Conservation (phyloP, 2,888 invertebrate genomes). For the Timandra comae region DNA sequence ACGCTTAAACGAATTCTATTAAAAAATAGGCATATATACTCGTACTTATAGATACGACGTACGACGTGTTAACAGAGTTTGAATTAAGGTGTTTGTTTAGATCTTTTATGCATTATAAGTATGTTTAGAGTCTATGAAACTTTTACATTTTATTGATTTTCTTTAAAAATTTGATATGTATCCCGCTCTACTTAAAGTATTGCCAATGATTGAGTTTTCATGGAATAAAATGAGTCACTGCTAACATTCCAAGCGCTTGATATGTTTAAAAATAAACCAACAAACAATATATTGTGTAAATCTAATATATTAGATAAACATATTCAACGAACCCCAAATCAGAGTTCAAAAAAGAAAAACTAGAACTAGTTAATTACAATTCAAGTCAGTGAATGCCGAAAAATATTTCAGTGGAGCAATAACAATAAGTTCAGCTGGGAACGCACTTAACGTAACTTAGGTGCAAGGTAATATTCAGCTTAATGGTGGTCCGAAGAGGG, state of each 20-base stretch:
- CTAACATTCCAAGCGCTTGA: too few relatives aligned
- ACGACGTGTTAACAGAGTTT: too few relatives aligned
- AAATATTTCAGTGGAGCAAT: slow-evolving; percentile 13
- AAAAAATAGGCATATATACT: too few relatives aligned
- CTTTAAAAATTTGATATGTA: too few relatives aligned
- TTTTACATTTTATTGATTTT: background rate
- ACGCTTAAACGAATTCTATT: slow-evolving; percentile 17
- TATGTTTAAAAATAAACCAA: background rate
- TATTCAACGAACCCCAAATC: background rate
- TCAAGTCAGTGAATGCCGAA: slow-evolving; percentile 7
- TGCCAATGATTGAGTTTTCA: too few relatives aligned
- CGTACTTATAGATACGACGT: too few relatives aligned
- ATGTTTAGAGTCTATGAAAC: background rate
- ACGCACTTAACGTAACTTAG: slow-evolving; percentile 16
- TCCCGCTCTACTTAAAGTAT: too few relatives aligned
- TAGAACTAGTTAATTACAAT: background rate
- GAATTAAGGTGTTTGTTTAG: too few relatives aligned
- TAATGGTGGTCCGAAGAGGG: slow-evolving; percentile 16
- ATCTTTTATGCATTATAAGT: too few relatives aligned
- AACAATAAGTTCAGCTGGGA: slow-evolving; percentile 14
- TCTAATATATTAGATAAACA: too few relatives aligned
- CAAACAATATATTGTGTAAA: too few relatives aligned
- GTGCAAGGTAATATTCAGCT: slow-evolving; percentile 13
- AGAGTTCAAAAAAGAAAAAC: background rate
- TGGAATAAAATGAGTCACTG: too few relatives aligned